These are phyloP conservation scores for Apodemus sylvaticus DNA, from an alignment of 2,113 vertebrate species.

Conservation along the genomic window DNA sequence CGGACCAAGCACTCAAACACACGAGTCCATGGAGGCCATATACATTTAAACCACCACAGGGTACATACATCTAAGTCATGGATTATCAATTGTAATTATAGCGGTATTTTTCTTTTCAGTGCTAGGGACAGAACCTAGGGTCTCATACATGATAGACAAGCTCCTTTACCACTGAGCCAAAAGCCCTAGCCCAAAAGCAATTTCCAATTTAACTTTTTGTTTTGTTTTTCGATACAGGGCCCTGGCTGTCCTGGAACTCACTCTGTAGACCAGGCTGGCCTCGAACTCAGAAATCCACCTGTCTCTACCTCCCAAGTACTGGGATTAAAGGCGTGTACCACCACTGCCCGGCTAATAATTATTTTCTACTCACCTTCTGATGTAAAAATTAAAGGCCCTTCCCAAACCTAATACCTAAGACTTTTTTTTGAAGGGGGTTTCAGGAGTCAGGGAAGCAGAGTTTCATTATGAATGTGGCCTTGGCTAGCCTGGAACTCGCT, in stretches of 20 bases:
- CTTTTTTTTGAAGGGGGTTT: no score
- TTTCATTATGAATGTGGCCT: neutral
- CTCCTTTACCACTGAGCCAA: neutral
- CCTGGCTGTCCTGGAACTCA: neutral
- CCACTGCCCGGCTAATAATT: no score
- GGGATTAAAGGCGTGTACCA: no score
- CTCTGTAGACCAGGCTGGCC: neutral
- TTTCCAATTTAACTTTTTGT: neutral
- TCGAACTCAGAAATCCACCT: no score
- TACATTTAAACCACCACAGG: neutral
- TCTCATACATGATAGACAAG: neutral
- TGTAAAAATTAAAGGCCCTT: neutral
- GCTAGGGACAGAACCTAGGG: neutral
- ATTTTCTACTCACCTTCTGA: neutral
- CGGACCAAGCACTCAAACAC: neutral
- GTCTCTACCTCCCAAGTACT: no score
- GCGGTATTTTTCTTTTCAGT: neutral
- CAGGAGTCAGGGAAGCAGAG: neutral
- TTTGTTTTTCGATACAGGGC: neutral
- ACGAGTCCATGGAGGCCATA: neutral
- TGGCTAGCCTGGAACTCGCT: neutral
- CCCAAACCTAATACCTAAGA: neutral
- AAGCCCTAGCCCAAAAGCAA: neutral
- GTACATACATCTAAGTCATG: constrained; percentile 28
- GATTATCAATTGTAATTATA: neutral